Evolutionary conservation across 2,797 vertebrate genomes (phyloP), one percentile per base, ranked within the genome.

Genomic region (Typhlichthys subterraneus): DNA sequence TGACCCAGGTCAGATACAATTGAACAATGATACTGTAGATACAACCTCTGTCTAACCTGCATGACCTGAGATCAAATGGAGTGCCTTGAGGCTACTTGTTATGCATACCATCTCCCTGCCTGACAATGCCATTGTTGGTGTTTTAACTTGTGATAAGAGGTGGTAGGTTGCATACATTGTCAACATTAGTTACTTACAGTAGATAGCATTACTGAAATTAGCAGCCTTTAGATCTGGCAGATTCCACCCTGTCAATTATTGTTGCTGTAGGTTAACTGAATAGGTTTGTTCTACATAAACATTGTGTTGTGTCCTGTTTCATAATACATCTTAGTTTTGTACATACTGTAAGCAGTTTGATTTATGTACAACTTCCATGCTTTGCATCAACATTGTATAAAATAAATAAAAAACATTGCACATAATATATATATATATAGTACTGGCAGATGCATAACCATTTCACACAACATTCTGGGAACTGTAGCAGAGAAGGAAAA

Each of bases 371-470:
- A 77, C 66, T 67, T 77, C 62, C 75, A 72, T 79, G 65, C 58
- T 78, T 61, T 85, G 84, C 87, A 76, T 87, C 80, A 84, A 84
- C 46, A 42, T 52, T 59, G 74, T 19, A 62, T 71, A 53, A 31
- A 51, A 68, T 84, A 70, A 80, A 87, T 88, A 88, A 85, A 38
- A 3, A 6, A 38, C 77, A 76, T 84, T 77, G 68, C 82, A 72
- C 56, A 59, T 23, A 23, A 23, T 4, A 23, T 23, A 23, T 23
- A 23, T 23, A 17, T 17, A 17, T 17, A 17, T 17, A 17, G 15
- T 47, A 71, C 76, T 83, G 80, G 87, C 86, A 87, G 83, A 53
- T 89, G 89, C 87, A 90, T 73, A 70, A 75, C 54, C 42, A 69
- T 73, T 87, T 88, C 77, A 87, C 76, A 76, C 71, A 87, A 76